These are phyloP conservation scores for Microtus montanus DNA, from an alignment of 2,113 vertebrate species.

Conservation along the genomic window DNA sequence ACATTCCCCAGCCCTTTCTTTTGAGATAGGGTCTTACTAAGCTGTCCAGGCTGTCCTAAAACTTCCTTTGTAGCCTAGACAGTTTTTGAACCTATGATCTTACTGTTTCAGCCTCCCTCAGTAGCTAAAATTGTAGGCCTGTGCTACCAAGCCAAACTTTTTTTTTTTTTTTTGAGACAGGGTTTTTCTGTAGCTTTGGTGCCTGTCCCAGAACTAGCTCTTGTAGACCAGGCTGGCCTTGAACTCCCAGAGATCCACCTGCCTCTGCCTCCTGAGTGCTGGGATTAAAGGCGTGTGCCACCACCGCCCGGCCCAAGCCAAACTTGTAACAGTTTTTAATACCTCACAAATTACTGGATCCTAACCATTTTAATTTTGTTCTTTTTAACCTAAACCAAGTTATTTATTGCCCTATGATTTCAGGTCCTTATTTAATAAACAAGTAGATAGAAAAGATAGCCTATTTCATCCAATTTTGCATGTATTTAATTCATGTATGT, in stretches of 20 bases:
- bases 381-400: conserved; percentile 36
- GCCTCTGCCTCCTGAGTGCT: too few species aligned
- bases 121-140: neutral
- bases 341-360: conserved; percentile 51
- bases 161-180: neutral
- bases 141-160: neutral
- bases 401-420: conserved; percentile 34
- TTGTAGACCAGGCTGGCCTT: too few species aligned
- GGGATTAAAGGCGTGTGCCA: too few species aligned
- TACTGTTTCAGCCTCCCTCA: neutral
- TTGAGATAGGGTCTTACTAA: neutral
- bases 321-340: neutral
- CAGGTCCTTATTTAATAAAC: conserved; percentile 39
- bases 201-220: too few species aligned
- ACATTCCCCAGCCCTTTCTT: neutral
- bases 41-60: neutral
- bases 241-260: too few species aligned
- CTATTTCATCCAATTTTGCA: neutral
- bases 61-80: neutral
- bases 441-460: neutral
- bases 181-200: too few species aligned
- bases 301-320: too few species aligned
- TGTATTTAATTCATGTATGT: neutral
- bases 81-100: neutral
- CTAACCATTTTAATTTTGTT: conserved; percentile 27